Evolutionary conservation across 92 coral and sea anemone genomes (phyloP), one percentile per base, ranked within the genome.

Genomic region (Umimayanthus chanpuru): DNA sequence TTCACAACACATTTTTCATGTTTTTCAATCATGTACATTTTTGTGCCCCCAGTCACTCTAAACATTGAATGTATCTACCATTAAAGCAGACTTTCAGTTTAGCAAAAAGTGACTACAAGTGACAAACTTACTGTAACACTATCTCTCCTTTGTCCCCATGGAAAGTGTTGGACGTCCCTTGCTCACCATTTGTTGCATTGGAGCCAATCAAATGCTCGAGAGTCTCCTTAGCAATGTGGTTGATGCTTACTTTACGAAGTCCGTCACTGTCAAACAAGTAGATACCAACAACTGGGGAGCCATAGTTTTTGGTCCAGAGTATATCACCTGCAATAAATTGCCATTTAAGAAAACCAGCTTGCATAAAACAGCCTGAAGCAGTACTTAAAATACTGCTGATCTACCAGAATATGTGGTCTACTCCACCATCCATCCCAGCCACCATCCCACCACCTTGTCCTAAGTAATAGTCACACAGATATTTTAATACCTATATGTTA

Each of bases 261-360:
- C 98, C 96, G 39, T 95, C 98, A 41, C 93, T 94, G 91, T 97
- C 98, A 93, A 96, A 94, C 78, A 88, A 90, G 85, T 97, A 97
- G 71, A 97, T 95, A n/a, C 97, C 99, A 44, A 97, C 99, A 25
- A 97, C 95, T 5, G 98, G 99, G 38, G 99, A 95, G 25, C 98
- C 98, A 89, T 94, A 97, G 77, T 94, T 93, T 76, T 89, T 95
- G 49, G 96, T 94, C 98, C 98, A 95, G 67, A 92, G 94, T 76
- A 95, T 95, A 70, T 95, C 98, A 58, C 98, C 98, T 95, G 87
- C 50, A 41, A 77, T 50, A 50, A 11, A 28, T 58, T 38, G 41
- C 30, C 12, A 23, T 21, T 20, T 71, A 80, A 5, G 5, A 66
- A 70, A 61, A 65, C 21, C 36, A 26, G 72, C 10, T 55, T 23